Percentiles rank a stretch among this genome's conserved stretches.
Evolutionary conservation across 2,113 vertebrate species (phyloP).

Genomic region (Ardeotis arabs): DNA sequence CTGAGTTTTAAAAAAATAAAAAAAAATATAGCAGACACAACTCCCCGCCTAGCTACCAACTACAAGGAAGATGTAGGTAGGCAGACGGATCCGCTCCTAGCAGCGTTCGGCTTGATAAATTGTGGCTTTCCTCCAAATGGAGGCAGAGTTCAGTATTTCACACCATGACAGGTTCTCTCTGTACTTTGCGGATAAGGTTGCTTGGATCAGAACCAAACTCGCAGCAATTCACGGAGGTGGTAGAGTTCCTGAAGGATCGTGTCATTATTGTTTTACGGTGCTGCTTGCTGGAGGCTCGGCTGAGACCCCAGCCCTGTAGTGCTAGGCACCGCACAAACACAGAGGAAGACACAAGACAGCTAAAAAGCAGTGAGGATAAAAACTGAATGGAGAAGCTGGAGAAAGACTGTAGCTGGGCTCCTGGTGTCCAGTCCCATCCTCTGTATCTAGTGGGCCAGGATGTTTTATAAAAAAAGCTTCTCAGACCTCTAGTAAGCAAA

Average conservation of each 20-base stretch:
- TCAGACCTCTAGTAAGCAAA: not conserved
- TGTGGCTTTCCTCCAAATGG: conserved; percentile 67
- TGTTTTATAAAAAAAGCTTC: not conserved
- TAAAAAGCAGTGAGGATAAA: not conserved
- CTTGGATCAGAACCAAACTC: conserved; percentile 50
- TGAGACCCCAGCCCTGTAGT: not conserved
- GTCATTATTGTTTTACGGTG: not conserved
- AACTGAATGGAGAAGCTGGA: not conserved
- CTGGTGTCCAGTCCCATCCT: not conserved
- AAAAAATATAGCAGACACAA: not conserved
- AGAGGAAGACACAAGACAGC: not conserved
- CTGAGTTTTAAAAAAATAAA: conserved; percentile 22
- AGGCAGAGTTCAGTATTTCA: conserved; percentile 66
- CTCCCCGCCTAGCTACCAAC: conserved; percentile 43
- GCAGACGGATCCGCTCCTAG: conserved; percentile 33
- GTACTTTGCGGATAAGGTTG: conserved; percentile 67
- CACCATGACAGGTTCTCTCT: conserved; percentile 67
- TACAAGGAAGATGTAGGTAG: conserved; percentile 54
- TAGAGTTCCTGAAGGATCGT: not conserved
- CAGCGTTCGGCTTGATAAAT: conserved; percentile 56
- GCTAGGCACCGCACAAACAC: not conserved
- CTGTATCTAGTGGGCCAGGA: not conserved
- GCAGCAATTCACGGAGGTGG: conserved; percentile 41
- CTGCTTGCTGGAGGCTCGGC: not conserved
- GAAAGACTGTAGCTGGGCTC: not conserved